phyloP scores from a whole-genome alignment of 1,140 invertebrate species.

The Bombyx mandarina region DNA sequence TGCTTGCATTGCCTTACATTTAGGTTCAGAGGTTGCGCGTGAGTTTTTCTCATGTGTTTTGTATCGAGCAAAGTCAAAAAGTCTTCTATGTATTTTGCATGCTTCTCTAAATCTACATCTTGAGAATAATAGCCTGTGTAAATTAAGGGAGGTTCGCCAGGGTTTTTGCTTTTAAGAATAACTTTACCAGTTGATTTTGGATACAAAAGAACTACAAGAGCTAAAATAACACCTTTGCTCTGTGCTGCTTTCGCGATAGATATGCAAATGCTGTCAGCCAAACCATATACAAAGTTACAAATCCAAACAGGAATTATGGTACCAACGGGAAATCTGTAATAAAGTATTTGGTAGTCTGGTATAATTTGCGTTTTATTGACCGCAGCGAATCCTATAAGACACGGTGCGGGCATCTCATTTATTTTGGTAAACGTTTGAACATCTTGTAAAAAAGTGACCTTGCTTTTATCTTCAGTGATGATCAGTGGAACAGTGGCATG shows the following conservation, averaged over 20 bases:
- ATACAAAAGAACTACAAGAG: constrained; percentile 85
- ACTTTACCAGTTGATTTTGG: constrained; percentile 84
- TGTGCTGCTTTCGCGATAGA: constrained; percentile 66
- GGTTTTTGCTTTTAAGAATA: constrained; percentile 81
- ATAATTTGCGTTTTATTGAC: constrained; percentile 44
- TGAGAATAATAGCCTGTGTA: constrained; percentile 89
- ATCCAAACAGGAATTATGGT: constrained; percentile 76
- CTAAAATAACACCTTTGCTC: constrained; percentile 81
- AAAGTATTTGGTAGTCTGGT: constrained; percentile 38
- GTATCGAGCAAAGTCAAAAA: constrained; percentile 69
- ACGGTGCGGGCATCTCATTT: constrained; percentile 81
- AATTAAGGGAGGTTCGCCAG: constrained; percentile 87
- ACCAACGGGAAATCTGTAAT: constrained; percentile 20
- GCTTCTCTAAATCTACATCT: constrained; percentile 79
- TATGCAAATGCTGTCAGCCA: constrained; percentile 70
- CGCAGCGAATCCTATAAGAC: constrained; percentile 80
- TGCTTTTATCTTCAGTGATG: constrained; percentile 64
- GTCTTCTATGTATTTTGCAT: constrained; percentile 83
- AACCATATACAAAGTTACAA: constrained; percentile 76
- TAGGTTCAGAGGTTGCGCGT: constrained; percentile 54
- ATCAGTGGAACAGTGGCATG: constrained; percentile 76
- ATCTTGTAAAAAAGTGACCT: constrained; percentile 75
- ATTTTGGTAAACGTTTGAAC: constrained; percentile 73
- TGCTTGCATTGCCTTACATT: constrained; percentile 62
- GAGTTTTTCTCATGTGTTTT: constrained; percentile 67